Evolutionary conservation across 1,140 invertebrate genomes (phyloP).

Genomic region (Eufriesea mexicana): DNA sequence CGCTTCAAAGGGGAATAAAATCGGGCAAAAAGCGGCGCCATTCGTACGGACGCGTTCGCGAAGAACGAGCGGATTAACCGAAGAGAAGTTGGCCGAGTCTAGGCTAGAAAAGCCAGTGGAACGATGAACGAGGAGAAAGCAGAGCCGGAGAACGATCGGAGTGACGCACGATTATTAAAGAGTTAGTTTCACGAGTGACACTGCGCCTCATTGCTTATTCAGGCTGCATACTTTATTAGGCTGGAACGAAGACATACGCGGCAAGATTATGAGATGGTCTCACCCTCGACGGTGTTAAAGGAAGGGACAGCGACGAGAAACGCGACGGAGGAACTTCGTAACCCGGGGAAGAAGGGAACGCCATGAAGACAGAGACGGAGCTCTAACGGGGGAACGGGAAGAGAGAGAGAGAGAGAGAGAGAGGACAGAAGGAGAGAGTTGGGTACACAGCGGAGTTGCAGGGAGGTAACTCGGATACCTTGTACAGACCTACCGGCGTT

Average conservation of each 20-base stretch:
- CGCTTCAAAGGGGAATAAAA: too few species aligned
- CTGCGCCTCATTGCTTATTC: constrained; percentile 74
- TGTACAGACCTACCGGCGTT: constrained; percentile 73
- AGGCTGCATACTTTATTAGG: constrained; percentile 76
- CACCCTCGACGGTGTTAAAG: constrained; percentile 50
- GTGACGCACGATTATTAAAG: constrained; percentile 69
- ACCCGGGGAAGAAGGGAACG: constrained; percentile 6
- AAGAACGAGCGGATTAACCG: background rate
- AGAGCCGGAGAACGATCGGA: constrained; percentile 47
- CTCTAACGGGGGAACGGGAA: constrained; percentile 6
- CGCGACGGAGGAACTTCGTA: background rate
- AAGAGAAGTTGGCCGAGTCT: constrained; percentile 1
- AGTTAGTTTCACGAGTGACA: constrained; percentile 69
- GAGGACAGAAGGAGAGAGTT: constrained; percentile 33
- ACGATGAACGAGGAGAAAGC: constrained; percentile 39
- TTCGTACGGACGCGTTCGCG: background rate
- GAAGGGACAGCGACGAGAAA: constrained; percentile 26
- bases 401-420: constrained; percentile 22
- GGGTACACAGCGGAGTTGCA: constrained; percentile 59
- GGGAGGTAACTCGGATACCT: constrained; percentile 73
- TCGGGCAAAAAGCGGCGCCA: background rate
- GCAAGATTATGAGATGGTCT: constrained; percentile 74
- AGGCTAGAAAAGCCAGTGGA: constrained; percentile 36
- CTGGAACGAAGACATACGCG: constrained; percentile 65
- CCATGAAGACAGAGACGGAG: background rate